These are phyloP conservation scores for Aphelinus certus DNA, from an alignment of 1,140 invertebrate genomes.

Conservation along the genomic window DNA sequence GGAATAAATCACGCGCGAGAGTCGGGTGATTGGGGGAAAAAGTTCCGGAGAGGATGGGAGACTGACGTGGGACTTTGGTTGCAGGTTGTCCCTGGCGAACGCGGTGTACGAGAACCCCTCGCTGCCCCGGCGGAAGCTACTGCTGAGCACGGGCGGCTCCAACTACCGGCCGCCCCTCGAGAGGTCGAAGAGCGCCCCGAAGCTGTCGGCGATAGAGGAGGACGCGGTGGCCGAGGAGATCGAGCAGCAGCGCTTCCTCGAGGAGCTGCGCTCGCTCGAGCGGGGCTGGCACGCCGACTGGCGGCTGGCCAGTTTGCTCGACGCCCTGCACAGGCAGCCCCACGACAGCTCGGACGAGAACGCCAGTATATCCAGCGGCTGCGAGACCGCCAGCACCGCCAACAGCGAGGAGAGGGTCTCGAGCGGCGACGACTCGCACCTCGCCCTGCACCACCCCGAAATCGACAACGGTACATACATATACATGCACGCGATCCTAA, in stretches of 20 bases:
- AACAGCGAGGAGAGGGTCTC: conserved; percentile 62
- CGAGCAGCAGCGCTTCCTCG: conserved; percentile 64
- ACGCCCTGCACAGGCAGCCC: conserved; percentile 50
- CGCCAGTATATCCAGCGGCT: conserved; percentile 79
- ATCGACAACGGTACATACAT: conserved; percentile 29
- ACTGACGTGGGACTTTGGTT: not conserved
- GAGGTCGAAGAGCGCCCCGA: conserved; percentile 94
- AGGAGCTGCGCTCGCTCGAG: conserved; percentile 59
- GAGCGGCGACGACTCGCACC: conserved; percentile 44
- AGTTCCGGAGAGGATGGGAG: no score
- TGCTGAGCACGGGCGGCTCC: conserved; percentile 80
- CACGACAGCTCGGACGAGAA: conserved; percentile 72
- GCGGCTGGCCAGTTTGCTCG: conserved; percentile 59
- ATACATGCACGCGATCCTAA: not conserved
- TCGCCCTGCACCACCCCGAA: conserved; percentile 7
- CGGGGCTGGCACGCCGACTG: conserved; percentile 63
- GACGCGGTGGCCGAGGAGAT: conserved; percentile 85
- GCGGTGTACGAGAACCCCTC: conserved; percentile 87
- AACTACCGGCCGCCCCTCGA: conserved; percentile 92
- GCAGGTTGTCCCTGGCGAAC: conserved; percentile 83
- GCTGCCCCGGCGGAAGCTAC: conserved; percentile 80
- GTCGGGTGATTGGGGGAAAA: no score
- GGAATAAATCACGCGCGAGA: no score
- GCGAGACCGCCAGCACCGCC: conserved; percentile 79
- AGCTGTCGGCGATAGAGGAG: conserved; percentile 93